These are phyloP conservation scores for Sinodicranocentrus sp. DNA, from an alignment of 2,888 invertebrate genomes.

Conservation along the genomic window DNA sequence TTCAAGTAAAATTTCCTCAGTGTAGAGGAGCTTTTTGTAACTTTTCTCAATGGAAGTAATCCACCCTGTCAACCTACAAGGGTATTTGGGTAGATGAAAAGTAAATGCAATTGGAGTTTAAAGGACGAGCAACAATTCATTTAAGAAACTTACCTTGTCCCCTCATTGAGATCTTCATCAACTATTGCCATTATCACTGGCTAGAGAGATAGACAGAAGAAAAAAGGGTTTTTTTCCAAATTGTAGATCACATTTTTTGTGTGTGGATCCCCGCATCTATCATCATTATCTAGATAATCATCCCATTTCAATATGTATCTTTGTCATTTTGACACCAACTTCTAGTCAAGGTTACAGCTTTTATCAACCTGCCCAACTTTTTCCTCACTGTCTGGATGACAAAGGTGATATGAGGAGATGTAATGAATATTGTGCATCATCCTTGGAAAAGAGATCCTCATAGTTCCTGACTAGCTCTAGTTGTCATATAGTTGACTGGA, in stretches of 20 bases:
- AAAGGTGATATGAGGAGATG: background rate
- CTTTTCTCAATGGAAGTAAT: too few relatives aligned
- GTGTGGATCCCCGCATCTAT: slow-evolving; percentile 22
- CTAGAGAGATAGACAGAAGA: background rate
- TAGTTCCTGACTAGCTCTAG: background rate
- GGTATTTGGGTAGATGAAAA: too few relatives aligned
- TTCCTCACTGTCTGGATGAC: too few relatives aligned
- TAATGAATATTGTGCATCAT: too few relatives aligned
- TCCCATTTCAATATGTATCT: slow-evolving; percentile 46
- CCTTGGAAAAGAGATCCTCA: too few relatives aligned
- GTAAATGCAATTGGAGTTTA: too few relatives aligned
- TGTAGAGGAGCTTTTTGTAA: too few relatives aligned
- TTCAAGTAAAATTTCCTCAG: too few relatives aligned
- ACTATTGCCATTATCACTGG: slow-evolving; percentile 11
- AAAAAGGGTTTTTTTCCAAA: background rate
- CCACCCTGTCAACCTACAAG: too few relatives aligned
- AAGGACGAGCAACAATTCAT: too few relatives aligned
- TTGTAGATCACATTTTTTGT: too few relatives aligned
- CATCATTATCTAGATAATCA: slow-evolving; percentile 51
- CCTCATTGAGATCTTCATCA: slow-evolving; percentile 37
- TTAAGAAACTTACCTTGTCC: too few relatives aligned
- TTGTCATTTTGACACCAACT: slow-evolving; percentile 65
- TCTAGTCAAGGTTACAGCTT: slow-evolving; percentile 39
- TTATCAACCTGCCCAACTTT: slow-evolving; percentile 26
- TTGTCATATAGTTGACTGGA: background rate